phyloP scores from a whole-genome alignment of 2,888 invertebrate genomes.

The Conchocele bisecta region DNA sequence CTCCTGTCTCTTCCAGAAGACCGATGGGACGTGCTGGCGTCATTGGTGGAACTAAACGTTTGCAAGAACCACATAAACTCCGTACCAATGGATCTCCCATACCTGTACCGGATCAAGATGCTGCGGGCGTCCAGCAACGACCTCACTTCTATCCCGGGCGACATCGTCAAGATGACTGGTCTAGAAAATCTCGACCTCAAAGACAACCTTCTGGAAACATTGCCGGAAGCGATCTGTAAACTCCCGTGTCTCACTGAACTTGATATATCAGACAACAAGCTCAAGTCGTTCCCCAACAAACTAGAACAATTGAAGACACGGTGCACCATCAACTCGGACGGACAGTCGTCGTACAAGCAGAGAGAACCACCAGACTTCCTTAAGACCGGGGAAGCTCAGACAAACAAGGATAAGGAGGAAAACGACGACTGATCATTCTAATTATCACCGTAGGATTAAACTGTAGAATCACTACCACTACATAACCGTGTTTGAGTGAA shows the following conservation, averaged over 20 bases:
- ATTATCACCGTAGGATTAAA: too few relatives aligned
- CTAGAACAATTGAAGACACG: slow-evolving; percentile 67
- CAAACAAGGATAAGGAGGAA: slow-evolving; percentile 56
- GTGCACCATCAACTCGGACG: slow-evolving; percentile 60
- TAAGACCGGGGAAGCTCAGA: slow-evolving; percentile 70
- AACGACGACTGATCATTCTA: slow-evolving; percentile 4
- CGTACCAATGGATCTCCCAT: slow-evolving; percentile 84
- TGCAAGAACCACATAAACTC: slow-evolving; percentile 91
- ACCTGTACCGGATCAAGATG: slow-evolving; percentile 74
- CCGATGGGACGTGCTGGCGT: slow-evolving; percentile 90
- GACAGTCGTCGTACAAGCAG: slow-evolving; percentile 76
- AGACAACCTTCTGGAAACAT: slow-evolving; percentile 88
- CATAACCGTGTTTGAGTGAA: too few relatives aligned
- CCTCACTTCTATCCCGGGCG: slow-evolving; percentile 73
- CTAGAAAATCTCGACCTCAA: slow-evolving; percentile 91
- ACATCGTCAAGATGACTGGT: slow-evolving; percentile 82
- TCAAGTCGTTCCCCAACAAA: slow-evolving; percentile 73
- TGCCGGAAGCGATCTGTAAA: slow-evolving; percentile 79
- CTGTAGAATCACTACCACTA: too few relatives aligned
- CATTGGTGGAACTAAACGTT: slow-evolving; percentile 88
- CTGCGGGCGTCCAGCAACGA: slow-evolving; percentile 75
- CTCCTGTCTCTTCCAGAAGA: slow-evolving; percentile 76
- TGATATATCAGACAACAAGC: slow-evolving; percentile 79
- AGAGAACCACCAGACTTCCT: slow-evolving; percentile 73
- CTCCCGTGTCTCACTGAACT: slow-evolving; percentile 72